Evolutionary conservation across 2,888 invertebrate genomes (phyloP).

Genomic region (Belgica antarctica): DNA sequence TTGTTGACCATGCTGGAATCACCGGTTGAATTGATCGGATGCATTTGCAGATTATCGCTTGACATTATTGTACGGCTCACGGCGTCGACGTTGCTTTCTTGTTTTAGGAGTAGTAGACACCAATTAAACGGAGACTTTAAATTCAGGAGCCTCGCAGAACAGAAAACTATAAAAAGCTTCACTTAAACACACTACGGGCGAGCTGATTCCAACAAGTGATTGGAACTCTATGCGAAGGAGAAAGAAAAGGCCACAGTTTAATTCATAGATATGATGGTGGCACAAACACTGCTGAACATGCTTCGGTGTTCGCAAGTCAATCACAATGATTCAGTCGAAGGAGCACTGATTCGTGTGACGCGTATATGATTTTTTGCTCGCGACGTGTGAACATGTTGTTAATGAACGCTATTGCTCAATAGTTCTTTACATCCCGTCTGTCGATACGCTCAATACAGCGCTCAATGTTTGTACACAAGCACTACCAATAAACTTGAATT

Average conservation of each 20-base stretch:
- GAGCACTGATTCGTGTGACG: too few relatives aligned
- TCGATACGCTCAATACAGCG: too few relatives aligned
- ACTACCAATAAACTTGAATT: neutral
- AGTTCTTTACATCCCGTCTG: neutral
- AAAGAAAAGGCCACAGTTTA: neutral
- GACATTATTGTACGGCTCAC: constrained; percentile 40
- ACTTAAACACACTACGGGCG: neutral
- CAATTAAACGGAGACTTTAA: neutral
- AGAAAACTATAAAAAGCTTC: neutral
- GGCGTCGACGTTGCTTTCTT: neutral
- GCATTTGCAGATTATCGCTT: constrained; percentile 40
- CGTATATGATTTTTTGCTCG: constrained; percentile 2
- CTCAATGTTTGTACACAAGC: too few relatives aligned
- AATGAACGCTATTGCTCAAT: neutral
- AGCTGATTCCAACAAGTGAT: constrained; percentile 22
- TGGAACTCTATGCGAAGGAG: neutral
- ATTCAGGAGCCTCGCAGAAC: neutral
- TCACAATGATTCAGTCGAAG: neutral
- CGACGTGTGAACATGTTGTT: neutral
- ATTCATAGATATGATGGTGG: constrained; percentile 11
- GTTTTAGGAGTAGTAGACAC: too few relatives aligned
- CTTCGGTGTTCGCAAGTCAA: neutral
- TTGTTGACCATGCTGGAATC: neutral
- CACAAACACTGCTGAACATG: neutral
- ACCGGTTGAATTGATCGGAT: constrained; percentile 31